phyloP scores from a whole-genome alignment of 2,797 vertebrate genomes.

The Centroberyx gerrardi region DNA sequence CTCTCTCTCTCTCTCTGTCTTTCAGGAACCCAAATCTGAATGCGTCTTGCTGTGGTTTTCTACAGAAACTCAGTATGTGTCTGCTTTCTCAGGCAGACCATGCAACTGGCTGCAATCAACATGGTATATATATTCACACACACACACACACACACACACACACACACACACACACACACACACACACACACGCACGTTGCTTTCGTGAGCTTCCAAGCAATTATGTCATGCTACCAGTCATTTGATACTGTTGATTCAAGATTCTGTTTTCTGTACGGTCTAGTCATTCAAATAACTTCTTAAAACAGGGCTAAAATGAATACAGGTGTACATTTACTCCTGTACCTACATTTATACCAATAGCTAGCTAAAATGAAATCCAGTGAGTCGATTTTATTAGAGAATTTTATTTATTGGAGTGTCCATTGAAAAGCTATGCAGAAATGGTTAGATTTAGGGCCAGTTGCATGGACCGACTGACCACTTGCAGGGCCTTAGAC shows the following conservation, averaged over 20 bases:
- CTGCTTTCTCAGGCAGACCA: slow-evolving; percentile 85
- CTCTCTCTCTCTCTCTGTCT: slow-evolving; percentile 33
- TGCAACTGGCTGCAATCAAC: slow-evolving; percentile 64
- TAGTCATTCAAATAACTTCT: no score
- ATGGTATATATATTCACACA: slow-evolving; percentile 79
- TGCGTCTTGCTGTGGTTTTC: slow-evolving; percentile 88
- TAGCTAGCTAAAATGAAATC: no score
- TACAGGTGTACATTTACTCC: no score
- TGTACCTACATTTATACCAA: no score
- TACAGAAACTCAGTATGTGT: slow-evolving; percentile 88
- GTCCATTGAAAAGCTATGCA: no score
- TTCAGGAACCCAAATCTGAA: slow-evolving; percentile 12
- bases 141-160: slow-evolving; percentile 12
- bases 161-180: neutral
- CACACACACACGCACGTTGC: slow-evolving; percentile 19
- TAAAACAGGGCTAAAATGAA: no score
- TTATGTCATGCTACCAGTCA: slow-evolving; percentile 19
- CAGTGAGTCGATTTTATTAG: no score
- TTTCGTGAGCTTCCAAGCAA: slow-evolving; percentile 28
- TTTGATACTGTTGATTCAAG: neutral
- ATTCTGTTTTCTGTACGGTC: slow-evolving; percentile 1
- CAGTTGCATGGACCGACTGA: no score
- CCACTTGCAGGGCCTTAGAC: no score
- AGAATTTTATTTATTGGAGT: no score
- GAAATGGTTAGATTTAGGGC: no score